phyloP scores from a whole-genome alignment of 2,797 vertebrate species.

The Argyrosomus regius region DNA sequence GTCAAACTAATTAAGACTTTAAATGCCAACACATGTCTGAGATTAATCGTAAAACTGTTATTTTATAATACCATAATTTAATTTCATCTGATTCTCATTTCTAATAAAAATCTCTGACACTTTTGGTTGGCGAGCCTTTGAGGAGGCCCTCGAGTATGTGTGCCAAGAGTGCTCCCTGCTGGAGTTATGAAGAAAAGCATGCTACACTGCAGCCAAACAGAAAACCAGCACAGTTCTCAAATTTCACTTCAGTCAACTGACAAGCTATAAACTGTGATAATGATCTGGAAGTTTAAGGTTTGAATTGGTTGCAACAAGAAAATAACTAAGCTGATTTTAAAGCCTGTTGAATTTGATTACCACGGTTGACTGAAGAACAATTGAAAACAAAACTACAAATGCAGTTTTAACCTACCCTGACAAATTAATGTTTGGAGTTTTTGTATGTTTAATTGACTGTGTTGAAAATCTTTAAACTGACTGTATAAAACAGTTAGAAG shows the following conservation, averaged over 20 bases:
- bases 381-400: not conserved
- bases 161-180: slow-evolving; percentile 88
- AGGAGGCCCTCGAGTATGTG: slow-evolving; percentile 52
- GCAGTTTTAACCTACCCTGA: not conserved
- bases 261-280: slow-evolving; percentile 48
- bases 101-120: slow-evolving; percentile 40
- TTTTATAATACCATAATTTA: slow-evolving; percentile 49
- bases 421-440: not conserved
- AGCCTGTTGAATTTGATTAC: slow-evolving; percentile 15
- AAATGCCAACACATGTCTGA: slow-evolving; percentile 23
- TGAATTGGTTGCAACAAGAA: not conserved
- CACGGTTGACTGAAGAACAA: slow-evolving; percentile 9
- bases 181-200: slow-evolving; percentile 55
- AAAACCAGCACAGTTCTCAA: slow-evolving; percentile 40
- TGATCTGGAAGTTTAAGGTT: slow-evolving; percentile 27
- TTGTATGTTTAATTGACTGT: not conserved
- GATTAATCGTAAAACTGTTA: slow-evolving; percentile 46
- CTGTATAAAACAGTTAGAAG: not conserved
- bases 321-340: slow-evolving; percentile 16
- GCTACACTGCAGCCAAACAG: slow-evolving; percentile 10
- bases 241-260: slow-evolving; percentile 56
- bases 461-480: not conserved
- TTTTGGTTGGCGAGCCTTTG: slow-evolving; percentile 17
- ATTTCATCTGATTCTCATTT: slow-evolving; percentile 46
- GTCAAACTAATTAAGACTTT: slow-evolving; percentile 27